Percentiles rank a stretch among this genome's conserved stretches.
Evolutionary conservation across 2,113 vertebrate genomes (phyloP).

Genomic region (Epinephelus lanceolatus): DNA sequence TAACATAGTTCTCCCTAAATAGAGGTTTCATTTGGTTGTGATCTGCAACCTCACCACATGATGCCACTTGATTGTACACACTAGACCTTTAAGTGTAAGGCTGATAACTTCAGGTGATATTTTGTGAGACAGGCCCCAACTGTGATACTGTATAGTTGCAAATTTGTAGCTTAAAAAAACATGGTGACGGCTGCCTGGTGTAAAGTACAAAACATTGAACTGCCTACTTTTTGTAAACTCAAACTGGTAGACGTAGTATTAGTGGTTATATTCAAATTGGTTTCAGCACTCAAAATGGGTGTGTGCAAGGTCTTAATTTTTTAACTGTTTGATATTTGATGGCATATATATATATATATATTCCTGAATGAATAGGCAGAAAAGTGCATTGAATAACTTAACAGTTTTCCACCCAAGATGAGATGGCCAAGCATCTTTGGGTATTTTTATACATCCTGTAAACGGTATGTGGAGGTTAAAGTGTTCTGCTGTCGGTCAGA

Average conservation of each 20-base stretch:
- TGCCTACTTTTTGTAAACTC: neutral
- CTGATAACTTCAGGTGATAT: neutral
- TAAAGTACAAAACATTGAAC: neutral
- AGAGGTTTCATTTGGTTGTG: too few relatives aligned
- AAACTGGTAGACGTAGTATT: neutral
- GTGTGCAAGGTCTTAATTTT: slow-evolving; percentile 11
- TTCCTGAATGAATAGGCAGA: slow-evolving; percentile 34
- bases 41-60: too few relatives aligned
- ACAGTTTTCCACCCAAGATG: slow-evolving; percentile 2
- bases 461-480: neutral
- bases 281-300: neutral
- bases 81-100: neutral
- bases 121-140: slow-evolving; percentile 11
- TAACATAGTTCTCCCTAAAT: too few relatives aligned
- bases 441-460: neutral
- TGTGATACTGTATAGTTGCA: neutral
- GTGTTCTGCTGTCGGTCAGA: neutral
- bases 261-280: neutral
- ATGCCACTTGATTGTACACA: too few relatives aligned
- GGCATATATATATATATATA: neutral
- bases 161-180: neutral
- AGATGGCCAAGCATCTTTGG: neutral
- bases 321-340: neutral
- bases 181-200: slow-evolving; percentile 34
- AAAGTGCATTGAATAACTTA: slow-evolving; percentile 22